A percentile compares a stretch with the other conserved stretches of the same genome.
Conservation (phyloP, 2,113 vertebrate genomes). For the Scortum barcoo region DNA sequence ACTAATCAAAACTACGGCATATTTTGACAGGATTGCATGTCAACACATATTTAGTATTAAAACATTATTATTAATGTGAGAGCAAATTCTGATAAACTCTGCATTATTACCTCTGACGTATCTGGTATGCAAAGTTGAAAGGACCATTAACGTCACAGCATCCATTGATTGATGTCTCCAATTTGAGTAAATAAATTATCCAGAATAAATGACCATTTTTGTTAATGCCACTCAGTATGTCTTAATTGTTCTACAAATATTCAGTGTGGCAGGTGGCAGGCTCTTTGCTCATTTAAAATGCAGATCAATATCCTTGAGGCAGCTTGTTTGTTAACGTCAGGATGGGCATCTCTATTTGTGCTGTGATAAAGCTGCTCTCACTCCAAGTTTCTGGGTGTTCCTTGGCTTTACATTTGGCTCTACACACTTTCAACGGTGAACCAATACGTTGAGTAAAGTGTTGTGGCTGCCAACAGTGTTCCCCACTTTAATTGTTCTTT, state of each 20-base stretch:
- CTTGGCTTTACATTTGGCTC: conserved; percentile 3
- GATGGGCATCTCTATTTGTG: not conserved
- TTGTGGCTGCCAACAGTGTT: conserved; percentile 9
- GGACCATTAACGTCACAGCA: conserved; percentile 1
- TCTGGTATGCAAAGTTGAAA: conserved; percentile 18
- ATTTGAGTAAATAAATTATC: conserved; percentile 26
- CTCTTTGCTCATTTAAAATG: conserved; percentile 16
- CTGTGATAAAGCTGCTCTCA: not conserved
- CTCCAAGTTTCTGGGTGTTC: not conserved
- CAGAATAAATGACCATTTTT: not conserved
- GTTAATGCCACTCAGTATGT: not conserved
- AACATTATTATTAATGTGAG: no score
- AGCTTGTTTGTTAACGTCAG: conserved; percentile 6
- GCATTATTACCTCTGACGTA: conserved; percentile 3
- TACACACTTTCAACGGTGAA: conserved; percentile 2
- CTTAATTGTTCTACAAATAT: not conserved
- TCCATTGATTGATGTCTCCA: conserved; percentile 20
- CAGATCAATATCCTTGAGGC: conserved; percentile 38
- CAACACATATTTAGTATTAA: not conserved
- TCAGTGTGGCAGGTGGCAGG: conserved; percentile 1
- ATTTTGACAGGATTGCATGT: conserved; percentile 7
- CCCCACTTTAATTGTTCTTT: conserved; percentile 9
- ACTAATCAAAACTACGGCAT: not conserved
- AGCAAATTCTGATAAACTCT: not conserved
- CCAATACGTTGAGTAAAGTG: not conserved